phyloP scores from a whole-genome alignment of 37 sponge, comb jelly and placozoan genomes.

The Crambe crambe region DNA sequence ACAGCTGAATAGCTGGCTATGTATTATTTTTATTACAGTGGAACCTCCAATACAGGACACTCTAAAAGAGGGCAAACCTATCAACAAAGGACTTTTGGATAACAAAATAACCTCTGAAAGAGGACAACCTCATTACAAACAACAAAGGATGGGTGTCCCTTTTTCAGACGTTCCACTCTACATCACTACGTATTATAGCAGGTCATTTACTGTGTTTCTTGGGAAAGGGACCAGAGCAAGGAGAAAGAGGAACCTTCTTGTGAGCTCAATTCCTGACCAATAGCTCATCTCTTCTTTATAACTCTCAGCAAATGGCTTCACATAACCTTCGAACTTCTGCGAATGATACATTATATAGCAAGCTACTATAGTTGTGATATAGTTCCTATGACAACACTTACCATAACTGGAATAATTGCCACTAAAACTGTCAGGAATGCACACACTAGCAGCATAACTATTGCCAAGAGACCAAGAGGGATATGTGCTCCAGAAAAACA shows the following conservation, averaged over 20 bases:
- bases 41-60: too few species aligned
- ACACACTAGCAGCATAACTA: constrained; percentile 31
- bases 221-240: constrained; percentile 63
- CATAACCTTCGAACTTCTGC: background rate
- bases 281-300: constrained; percentile 53
- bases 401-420: background rate
- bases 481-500: constrained; percentile 64
- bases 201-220: constrained; percentile 55
- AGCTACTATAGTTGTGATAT: too few species aligned
- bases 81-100: too few species aligned
- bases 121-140: too few species aligned
- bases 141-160: background rate
- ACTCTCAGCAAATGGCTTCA: background rate
- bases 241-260: constrained; percentile 51
- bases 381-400: background rate
- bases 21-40: too few species aligned
- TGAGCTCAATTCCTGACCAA: constrained; percentile 66
- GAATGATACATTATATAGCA: too few species aligned
- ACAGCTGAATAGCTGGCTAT: too few species aligned
- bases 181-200: too few species aligned
- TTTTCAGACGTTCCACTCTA: too few species aligned
- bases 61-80: too few species aligned
- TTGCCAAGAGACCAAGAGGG: constrained; percentile 46
- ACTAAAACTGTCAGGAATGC: constrained; percentile 12
- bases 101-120: background rate